Evolutionary conservation across 2,888 invertebrate genomes (phyloP).

Genomic region (Apocheima hispidaria): DNA sequence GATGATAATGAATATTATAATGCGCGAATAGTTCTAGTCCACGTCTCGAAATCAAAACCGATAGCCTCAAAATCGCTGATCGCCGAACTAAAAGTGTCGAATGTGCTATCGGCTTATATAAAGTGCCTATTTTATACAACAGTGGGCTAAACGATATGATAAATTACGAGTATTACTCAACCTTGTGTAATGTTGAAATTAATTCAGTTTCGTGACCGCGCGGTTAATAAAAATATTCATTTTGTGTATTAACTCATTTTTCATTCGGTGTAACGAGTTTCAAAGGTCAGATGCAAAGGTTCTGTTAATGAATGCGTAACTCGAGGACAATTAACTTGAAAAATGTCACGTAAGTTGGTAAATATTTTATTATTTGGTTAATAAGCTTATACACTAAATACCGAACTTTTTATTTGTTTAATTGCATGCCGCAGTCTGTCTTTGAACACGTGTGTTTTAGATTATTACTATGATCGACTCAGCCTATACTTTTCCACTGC

Average conservation of each 20-base stretch:
- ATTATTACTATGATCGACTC: too few species aligned
- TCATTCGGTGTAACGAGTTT: constrained; percentile 25
- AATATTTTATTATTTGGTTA: constrained; percentile 2
- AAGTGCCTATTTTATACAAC: constrained; percentile 1
- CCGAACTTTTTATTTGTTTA: not conserved
- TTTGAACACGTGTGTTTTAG: not conserved
- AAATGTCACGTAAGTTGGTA: constrained; percentile 1
- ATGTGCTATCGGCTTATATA: not conserved
- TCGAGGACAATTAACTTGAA: constrained; percentile 18
- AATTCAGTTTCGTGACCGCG: constrained; percentile 36
- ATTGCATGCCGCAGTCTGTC: not conserved
- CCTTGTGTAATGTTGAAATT: constrained; percentile 29
- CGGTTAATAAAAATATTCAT: constrained; percentile 35
- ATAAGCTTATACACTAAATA: not conserved
- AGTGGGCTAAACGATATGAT: constrained; percentile 21
- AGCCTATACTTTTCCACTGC: too few species aligned
- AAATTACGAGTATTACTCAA: constrained; percentile 30
- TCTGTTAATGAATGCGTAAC: constrained; percentile 26
- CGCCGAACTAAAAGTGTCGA: not conserved
- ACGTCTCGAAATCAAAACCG: too few species aligned
- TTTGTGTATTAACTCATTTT: constrained; percentile 33
- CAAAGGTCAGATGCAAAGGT: constrained; percentile 32
- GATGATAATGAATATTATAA: too few species aligned
- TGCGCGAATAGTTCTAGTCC: too few species aligned
- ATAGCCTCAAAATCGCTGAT: not conserved